These are phyloP conservation scores for Lacerta bilineata DNA, from an alignment of 2,797 vertebrate genomes.

Conservation along the genomic window DNA sequence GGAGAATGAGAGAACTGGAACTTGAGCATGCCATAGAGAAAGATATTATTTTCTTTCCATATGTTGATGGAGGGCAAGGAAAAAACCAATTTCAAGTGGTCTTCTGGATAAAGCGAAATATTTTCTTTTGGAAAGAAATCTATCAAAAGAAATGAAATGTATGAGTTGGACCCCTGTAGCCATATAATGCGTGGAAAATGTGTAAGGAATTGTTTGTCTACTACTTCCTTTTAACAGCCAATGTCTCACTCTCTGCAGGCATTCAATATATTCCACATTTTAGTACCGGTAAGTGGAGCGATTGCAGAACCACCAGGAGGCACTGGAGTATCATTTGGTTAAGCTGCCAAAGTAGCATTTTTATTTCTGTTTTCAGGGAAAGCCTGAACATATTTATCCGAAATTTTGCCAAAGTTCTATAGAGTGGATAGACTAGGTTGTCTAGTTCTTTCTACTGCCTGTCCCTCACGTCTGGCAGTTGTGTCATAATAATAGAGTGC, in stretches of 20 bases:
- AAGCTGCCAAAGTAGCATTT: background rate
- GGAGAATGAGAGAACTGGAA: conserved; percentile 30
- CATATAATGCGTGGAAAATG: background rate
- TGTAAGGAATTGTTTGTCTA: background rate
- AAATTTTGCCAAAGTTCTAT: background rate
- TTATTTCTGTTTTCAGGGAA: background rate
- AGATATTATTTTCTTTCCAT: background rate
- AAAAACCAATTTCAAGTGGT: background rate
- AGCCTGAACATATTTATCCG: background rate
- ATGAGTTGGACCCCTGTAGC: background rate
- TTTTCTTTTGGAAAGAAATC: conserved; percentile 36
- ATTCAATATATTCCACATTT: background rate
- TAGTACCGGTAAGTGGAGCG: background rate
- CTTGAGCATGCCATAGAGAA: background rate
- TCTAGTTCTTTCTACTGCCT: background rate
- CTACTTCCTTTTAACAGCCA: background rate
- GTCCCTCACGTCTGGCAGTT: background rate
- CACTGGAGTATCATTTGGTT: conserved; percentile 32
- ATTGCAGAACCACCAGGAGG: conserved; percentile 3
- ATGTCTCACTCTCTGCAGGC: background rate
- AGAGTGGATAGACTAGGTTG: background rate
- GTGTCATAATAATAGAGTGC: background rate
- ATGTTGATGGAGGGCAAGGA: background rate
- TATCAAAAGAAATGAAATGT: conserved; percentile 33
- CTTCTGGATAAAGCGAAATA: background rate